Base-by-base conservation (phyloP, 2,113 vertebrate species). In the Bubalus kerabau region DNA sequence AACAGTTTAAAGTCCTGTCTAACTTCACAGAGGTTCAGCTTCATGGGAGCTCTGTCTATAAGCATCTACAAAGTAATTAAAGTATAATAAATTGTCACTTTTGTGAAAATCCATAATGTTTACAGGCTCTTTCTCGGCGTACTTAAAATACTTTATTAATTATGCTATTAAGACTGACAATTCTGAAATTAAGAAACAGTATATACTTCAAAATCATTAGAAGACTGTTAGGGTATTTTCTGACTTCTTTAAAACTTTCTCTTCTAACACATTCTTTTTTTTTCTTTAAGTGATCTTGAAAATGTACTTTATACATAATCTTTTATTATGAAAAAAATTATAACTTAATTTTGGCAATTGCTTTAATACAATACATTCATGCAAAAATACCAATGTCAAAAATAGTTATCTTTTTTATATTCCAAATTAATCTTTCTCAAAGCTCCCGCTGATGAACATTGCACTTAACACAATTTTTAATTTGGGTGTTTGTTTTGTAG, bases 141-240 rank as follows among this genome's bases (percentile, higher is more conserved):
- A 43, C 40, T 94, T 89, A 92, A 86, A 74, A 76, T 82, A 19
- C 3, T 86, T 95, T 95, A 96, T 82, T 95, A 95, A 90, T 96
- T 86, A 86, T 86, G 54, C 23, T 96, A 78, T 96, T 94, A 95
- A 86, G 59, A 86, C 76, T 30, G 48, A 74, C 23, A 97, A 54
- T 87, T 80, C 52, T 90, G 80, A 97, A 97, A 90, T 93, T 90
- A 97, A 95, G 52, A 88, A 84, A 91, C 59, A 40, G 24, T 67
- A 40, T 78, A 17, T 50, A 87, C 57, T 91, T 92, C 74, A 96
- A 97, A 67, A 83, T 7, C 15, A 36, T 67, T 87, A 97, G 26
- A 32, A 96, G 7, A 78, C 7, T 0, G 0, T 50, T 81, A 40
- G 9, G 43, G 4, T 15, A 59, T 84, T 84, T 76, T 76, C 74